A percentile compares a stretch with the other conserved stretches of the same genome.
These are phyloP conservation scores for Grantiella picta DNA, from an alignment of 2,113 vertebrate genomes.

Conservation along the genomic window DNA sequence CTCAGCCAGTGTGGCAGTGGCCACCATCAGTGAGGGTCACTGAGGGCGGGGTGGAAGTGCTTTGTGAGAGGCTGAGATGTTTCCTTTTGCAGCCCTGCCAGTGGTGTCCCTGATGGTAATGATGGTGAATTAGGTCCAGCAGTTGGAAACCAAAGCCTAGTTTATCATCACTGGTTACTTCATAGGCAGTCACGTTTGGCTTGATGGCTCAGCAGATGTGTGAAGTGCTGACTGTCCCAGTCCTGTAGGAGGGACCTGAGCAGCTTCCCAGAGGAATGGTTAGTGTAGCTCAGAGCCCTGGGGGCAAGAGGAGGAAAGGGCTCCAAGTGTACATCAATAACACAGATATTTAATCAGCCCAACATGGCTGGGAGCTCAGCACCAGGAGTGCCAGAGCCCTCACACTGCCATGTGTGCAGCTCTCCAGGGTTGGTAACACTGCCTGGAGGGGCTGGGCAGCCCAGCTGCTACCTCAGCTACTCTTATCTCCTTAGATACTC, in stretches of 20 bases:
- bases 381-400: neutral
- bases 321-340: neutral
- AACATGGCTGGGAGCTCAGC: neutral
- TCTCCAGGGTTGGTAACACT: neutral
- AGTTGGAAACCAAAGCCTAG: neutral
- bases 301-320: neutral
- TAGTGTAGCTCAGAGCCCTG: neutral
- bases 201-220: neutral
- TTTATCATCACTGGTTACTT: neutral
- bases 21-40: accelerated
- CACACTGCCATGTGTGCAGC: neutral
- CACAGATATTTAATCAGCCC: neutral
- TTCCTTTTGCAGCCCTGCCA: neutral
- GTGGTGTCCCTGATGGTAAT: neutral
- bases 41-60: neutral
- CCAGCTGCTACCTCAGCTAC: neutral
- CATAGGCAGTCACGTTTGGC: neutral
- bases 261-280: neutral
- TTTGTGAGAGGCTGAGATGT: neutral
- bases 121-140: neutral
- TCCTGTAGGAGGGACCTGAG: neutral
- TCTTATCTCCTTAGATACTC: neutral
- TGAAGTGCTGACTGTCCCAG: neutral
- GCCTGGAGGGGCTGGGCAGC: neutral
- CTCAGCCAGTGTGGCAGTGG: neutral